Evolutionary conservation across 2,888 invertebrate species (phyloP).

Genomic region (Agrochola circellaris): DNA sequence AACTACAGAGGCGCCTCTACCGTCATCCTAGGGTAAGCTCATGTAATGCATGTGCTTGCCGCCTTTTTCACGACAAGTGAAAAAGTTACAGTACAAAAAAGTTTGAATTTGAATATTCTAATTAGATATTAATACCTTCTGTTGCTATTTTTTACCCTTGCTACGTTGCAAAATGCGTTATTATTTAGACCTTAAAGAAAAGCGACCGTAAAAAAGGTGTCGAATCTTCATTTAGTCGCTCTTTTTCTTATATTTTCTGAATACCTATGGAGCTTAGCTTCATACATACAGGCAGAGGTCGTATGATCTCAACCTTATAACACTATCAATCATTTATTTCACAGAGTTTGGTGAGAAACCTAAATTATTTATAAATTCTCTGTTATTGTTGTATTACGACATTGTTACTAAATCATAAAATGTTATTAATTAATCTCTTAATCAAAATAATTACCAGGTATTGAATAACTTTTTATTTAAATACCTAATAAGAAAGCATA

Average conservation of each 20-base stretch:
- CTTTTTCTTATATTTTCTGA: too few species aligned
- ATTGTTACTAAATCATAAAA: not conserved
- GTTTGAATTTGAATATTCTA: too few species aligned
- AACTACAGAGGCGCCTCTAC: not conserved
- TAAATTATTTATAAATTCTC: conserved; percentile 8
- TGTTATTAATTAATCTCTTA: not conserved
- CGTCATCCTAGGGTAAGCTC: not conserved
- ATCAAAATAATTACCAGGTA: too few species aligned
- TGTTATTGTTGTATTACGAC: not conserved
- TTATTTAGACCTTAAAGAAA: not conserved
- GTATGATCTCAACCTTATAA: too few species aligned
- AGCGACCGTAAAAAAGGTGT: not conserved
- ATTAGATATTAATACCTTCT: not conserved
- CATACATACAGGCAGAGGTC: too few species aligned
- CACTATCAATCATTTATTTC: not conserved
- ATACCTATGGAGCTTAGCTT: too few species aligned
- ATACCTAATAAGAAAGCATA: too few species aligned
- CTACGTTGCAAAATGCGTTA: not conserved
- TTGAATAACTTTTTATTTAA: not conserved
- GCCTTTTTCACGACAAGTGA: not conserved
- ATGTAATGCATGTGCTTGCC: too few species aligned
- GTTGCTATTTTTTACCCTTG: not conserved
- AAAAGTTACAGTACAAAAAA: too few species aligned
- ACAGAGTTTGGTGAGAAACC: not conserved
- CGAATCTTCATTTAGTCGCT: not conserved